Evolutionary conservation across 53 echinoderm and acorn worm genomes (phyloP).

Genomic region (Echinarachnius parma): DNA sequence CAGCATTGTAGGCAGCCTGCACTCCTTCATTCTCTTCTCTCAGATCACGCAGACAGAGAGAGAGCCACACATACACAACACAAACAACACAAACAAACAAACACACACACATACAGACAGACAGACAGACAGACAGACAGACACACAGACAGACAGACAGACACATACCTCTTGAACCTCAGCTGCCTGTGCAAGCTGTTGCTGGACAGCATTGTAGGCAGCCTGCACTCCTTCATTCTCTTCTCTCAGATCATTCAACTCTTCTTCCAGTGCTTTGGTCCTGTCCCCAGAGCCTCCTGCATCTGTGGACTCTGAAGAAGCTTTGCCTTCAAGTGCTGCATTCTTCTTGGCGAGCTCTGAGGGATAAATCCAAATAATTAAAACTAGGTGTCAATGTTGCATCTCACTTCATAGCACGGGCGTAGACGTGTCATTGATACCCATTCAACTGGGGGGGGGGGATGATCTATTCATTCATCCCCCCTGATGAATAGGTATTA

Average conservation of each 20-base stretch:
- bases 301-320: conserved; percentile 7
- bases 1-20: conserved; percentile 79
- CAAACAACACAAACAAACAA: too few relatives aligned
- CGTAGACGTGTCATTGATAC: background rate
- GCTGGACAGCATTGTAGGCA: conserved; percentile 88
- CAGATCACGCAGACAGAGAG: too few relatives aligned
- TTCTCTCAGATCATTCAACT: conserved; percentile 67
- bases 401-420: background rate
- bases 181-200: conserved; percentile 68
- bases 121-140: too few relatives aligned
- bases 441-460: too few relatives aligned
- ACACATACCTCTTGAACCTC: conserved; percentile 87
- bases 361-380: too few relatives aligned
- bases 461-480: too few relatives aligned
- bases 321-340: conserved; percentile 23
- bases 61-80: too few relatives aligned
- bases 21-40: conserved; percentile 69
- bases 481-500: too few relatives aligned
- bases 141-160: too few relatives aligned
- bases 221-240: conserved; percentile 68
- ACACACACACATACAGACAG: too few relatives aligned
- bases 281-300: conserved; percentile 10
- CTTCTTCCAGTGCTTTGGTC: conserved; percentile 55
- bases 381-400: too few relatives aligned
- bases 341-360: conserved; percentile 65